Base-by-base conservation (phyloP, 1,140 invertebrate genomes). In the Aphaenogaster ashmeadi region DNA sequence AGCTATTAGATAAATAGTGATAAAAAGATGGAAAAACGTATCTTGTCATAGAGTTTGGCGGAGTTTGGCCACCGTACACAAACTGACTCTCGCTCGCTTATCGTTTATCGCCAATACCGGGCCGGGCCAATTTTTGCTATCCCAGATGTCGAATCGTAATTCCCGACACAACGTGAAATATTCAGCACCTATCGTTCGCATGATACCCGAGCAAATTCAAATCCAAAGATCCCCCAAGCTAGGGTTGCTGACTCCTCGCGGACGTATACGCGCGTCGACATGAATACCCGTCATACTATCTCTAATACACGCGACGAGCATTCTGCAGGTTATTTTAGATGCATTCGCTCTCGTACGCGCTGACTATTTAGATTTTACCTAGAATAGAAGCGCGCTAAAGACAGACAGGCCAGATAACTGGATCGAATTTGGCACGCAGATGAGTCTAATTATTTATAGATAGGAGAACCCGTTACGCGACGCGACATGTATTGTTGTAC, bases 261-360 rank as follows among this genome's bases (percentile, higher is more conserved):
- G 8, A 41, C 47, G 72, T 44, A n/a, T 54, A 38, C 11, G 72
- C 56, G 38, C 64, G 64, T 38, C 52, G 52, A 9, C 78, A 62
- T 84, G 67, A 75, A 88, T 77, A 72, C 54, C 44, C 58, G 84
- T 89, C 88, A 71, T 66, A 47, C 41, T 84, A 62, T 71, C 72
- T 38, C 60, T 72, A 44, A 89, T 90, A 80, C 87, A 90, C 74
- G 85, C 86, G 75, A 89, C 38, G 38, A 85, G 62, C 75, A 87
- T 79, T 90, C 75, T 67, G 60, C 60, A 6, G 67, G 85, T 90
- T 89, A 90, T 90, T 90, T 90, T 87, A 36, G 78, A 89, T 80
- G 85, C 78, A 87, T 79, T 90, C 83, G 83, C 47, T 69, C 41
- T 60, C 88, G 69, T 87, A 56, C 44, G 47, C 69, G 66, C 27